phyloP scores from a whole-genome alignment of 2,797 vertebrate genomes.

The Glossophaga mutica region DNA sequence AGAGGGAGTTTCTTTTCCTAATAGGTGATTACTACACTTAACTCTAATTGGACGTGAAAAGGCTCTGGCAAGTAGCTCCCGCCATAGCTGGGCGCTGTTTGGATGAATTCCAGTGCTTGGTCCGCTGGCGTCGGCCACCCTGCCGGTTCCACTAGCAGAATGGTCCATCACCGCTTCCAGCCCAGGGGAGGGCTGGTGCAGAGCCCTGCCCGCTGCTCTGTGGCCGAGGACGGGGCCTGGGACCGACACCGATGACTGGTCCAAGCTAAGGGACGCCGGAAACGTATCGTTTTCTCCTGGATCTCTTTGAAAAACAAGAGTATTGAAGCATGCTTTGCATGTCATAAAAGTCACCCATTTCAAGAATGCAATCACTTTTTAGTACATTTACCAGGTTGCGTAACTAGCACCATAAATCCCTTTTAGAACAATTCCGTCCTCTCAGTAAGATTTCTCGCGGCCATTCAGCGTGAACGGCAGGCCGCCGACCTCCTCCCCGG shows the following conservation, averaged over 20 bases:
- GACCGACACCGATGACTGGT: fast-evolving
- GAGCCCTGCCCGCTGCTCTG: not conserved
- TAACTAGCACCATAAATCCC: not conserved
- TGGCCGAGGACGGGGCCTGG: not conserved
- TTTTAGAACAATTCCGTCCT: not conserved
- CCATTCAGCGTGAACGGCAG: not conserved
- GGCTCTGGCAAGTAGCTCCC: not conserved
- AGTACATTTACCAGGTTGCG: not conserved
- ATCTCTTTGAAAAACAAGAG: not conserved
- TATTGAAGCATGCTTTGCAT: not conserved
- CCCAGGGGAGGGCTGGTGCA: fast-evolving
- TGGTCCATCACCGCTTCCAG: not conserved
- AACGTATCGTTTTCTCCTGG: not conserved
- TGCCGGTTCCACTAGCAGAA: not conserved
- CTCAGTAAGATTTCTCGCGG: not conserved
- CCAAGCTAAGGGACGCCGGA: not conserved
- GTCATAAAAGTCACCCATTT: not conserved
- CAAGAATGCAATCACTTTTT: not conserved
- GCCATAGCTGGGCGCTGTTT: not conserved
- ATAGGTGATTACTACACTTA: conserved; percentile 22
- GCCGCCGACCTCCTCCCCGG: too few species aligned
- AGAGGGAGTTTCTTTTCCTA: conserved; percentile 29
- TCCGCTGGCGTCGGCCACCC: not conserved
- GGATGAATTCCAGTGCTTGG: not conserved
- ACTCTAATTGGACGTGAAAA: conserved; percentile 51